Evolutionary conservation across 2,113 vertebrate species (phyloP).

Genomic region (Promerops cafer): DNA sequence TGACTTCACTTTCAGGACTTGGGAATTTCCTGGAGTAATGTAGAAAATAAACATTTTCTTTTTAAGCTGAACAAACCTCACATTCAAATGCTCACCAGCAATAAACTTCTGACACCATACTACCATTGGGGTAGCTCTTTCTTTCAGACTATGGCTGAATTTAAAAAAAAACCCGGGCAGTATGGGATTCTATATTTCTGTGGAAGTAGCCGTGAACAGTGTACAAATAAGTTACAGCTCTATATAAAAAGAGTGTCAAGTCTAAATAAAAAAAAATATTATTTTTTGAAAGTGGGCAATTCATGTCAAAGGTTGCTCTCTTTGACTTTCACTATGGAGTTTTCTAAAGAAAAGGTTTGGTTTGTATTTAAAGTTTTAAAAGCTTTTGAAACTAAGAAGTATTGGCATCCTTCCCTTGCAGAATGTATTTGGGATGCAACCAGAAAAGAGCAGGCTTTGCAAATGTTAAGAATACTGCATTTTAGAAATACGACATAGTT

Average conservation of each 20-base stretch:
- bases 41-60: not conserved
- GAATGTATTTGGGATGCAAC: not conserved
- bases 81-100: not conserved
- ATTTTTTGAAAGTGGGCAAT: not conserved
- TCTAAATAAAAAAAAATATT: not conserved
- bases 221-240: not conserved
- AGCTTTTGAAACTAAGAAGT: not conserved
- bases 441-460: not conserved
- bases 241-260: not conserved
- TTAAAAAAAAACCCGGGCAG: not conserved
- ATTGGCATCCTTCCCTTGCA: not conserved
- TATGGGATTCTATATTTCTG: not conserved
- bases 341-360: not conserved
- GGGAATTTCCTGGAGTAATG: not conserved
- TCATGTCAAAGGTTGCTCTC: not conserved
- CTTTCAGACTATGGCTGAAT: not conserved
- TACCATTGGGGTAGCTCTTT: not conserved
- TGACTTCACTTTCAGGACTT: not conserved
- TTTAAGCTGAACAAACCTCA: not conserved
- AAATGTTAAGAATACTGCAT: not conserved
- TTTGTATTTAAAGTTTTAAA: not conserved
- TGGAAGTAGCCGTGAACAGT: not conserved
- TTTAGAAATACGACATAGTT: not conserved
- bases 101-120: not conserved
- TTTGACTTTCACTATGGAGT: not conserved